Evolutionary conservation across 2,113 vertebrate genomes (phyloP).

Genomic region (Tamias sibiricus): DNA sequence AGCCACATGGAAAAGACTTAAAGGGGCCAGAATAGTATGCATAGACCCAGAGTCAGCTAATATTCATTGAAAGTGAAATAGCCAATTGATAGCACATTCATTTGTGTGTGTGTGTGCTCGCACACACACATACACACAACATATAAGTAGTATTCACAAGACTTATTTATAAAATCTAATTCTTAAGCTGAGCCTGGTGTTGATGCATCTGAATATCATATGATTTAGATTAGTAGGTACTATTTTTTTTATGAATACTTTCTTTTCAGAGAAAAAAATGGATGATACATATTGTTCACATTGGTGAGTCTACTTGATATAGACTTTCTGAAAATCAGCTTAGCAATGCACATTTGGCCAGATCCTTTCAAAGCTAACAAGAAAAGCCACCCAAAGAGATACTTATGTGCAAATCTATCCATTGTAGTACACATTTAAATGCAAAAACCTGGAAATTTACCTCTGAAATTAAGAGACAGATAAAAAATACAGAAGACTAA

Average conservation of each 20-base stretch:
- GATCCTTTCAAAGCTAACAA: background rate
- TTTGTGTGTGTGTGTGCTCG: rapidly evolving
- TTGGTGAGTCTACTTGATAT: background rate
- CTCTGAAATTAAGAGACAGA: background rate
- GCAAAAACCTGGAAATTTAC: background rate
- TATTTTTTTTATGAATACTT: background rate
- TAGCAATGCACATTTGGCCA: background rate
- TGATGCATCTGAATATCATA: background rate
- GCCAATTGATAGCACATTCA: background rate
- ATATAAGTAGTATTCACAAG: too few species aligned
- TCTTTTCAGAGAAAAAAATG: background rate
- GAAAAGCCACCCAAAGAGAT: background rate
- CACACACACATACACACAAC: background rate
- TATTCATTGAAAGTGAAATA: background rate
- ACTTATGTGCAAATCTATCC: background rate
- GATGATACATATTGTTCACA: background rate
- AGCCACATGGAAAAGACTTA: background rate
- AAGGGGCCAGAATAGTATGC: background rate
- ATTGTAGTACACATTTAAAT: background rate
- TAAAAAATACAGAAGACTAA: background rate
- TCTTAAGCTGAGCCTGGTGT: background rate
- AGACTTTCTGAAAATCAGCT: background rate
- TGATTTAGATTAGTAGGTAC: background rate
- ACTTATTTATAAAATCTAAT: background rate
- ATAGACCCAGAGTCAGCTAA: background rate